These are phyloP conservation scores for Rhabdomys dilectus DNA, from an alignment of 2,113 vertebrate genomes.

Conservation along the genomic window DNA sequence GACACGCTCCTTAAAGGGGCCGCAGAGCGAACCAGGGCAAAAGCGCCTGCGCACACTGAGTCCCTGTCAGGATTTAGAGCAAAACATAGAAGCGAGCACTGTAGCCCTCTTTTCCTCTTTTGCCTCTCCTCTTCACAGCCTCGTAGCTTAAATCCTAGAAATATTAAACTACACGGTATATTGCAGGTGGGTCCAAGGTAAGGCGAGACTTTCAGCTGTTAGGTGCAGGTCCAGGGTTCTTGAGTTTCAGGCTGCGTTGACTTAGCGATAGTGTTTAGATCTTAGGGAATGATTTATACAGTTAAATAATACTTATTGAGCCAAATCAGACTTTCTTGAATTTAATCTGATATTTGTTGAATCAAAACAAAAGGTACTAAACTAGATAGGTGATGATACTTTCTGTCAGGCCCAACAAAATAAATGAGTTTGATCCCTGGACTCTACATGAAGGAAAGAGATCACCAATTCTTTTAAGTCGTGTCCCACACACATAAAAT, in stretches of 20 bases:
- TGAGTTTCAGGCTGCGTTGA: background rate
- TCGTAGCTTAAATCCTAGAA: background rate
- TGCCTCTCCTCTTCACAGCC: background rate
- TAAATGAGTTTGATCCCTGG: background rate
- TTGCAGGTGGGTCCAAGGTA: background rate
- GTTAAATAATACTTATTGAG: background rate
- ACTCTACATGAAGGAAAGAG: background rate
- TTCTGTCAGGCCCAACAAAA: background rate
- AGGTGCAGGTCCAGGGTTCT: background rate
- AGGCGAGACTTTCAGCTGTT: background rate
- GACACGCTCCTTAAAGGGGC: slow-evolving; percentile 73
- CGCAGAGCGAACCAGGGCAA: background rate
- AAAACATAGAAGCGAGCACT: background rate
- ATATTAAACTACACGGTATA: too few relatives aligned
- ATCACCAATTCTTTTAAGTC: background rate
- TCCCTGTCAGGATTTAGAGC: too few relatives aligned
- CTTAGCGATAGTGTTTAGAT: background rate
- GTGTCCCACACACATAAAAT: background rate
- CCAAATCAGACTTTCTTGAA: background rate
- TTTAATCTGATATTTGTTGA: background rate
- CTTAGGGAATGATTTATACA: background rate
- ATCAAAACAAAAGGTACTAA: background rate
- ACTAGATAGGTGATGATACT: background rate
- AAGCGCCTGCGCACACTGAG: background rate
- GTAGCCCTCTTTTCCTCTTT: rapidly evolving